phyloP scores from a whole-genome alignment of 2,113 vertebrate species.

The Psammodynastes pulverulentus region DNA sequence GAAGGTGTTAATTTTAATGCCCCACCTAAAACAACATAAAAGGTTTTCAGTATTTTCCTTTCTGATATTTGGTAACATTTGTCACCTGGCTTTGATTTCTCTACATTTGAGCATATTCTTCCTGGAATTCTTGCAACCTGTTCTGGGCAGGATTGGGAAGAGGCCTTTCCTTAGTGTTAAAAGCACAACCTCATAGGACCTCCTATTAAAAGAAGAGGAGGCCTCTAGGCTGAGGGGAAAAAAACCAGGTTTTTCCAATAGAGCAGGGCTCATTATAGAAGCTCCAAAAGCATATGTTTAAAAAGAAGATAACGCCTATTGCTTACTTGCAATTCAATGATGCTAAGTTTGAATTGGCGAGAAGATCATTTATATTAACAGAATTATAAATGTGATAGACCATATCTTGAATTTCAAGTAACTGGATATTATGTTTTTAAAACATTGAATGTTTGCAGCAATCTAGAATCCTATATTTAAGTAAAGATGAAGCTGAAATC shows the following conservation, averaged over 20 bases:
- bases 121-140: background rate
- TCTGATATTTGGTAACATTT: background rate
- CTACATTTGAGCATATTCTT: background rate
- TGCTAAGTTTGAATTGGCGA: background rate
- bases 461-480: background rate
- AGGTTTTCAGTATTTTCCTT: background rate
- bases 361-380: background rate
- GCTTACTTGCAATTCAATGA: background rate
- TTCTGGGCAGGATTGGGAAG: background rate
- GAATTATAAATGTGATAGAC: background rate
- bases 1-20: constrained; percentile 45
- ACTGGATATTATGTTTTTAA: background rate
- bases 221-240: background rate
- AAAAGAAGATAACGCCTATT: background rate
- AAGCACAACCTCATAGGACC: background rate
- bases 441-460: background rate
- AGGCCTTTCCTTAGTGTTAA: background rate
- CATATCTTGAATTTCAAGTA: background rate
- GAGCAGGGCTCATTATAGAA: background rate
- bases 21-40: constrained; percentile 23
- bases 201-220: background rate
- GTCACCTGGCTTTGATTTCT: background rate
- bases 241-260: background rate
- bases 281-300: background rate
- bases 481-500: background rate